Percentiles rank a stretch among this genome's conserved stretches.
Conservation (phyloP, 2,888 invertebrate species). For the Acleris sparsana region DNA sequence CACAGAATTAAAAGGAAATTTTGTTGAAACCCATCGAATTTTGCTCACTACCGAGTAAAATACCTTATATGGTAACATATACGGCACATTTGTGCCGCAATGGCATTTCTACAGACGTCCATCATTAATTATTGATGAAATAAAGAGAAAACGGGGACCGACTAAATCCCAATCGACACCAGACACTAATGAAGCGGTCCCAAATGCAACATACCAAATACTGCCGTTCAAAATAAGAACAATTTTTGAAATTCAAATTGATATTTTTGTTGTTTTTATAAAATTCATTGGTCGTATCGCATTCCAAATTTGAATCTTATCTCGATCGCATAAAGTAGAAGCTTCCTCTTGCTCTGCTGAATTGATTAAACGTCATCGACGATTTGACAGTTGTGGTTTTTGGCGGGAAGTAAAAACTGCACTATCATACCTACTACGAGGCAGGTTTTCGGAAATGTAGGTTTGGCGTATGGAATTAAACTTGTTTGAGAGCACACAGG, state of each 20-base stretch:
- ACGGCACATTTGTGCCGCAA: constrained; percentile 46
- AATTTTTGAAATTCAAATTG: constrained; percentile 53
- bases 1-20: constrained; percentile 25
- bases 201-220: constrained; percentile 56
- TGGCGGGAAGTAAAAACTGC: constrained; percentile 25
- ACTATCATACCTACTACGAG: constrained; percentile 25
- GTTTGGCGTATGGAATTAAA: constrained; percentile 19
- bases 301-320: constrained; percentile 18
- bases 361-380: constrained; percentile 34
- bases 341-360: neutral
- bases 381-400: constrained; percentile 33
- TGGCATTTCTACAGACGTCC: constrained; percentile 40
- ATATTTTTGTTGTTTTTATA: constrained; percentile 31
- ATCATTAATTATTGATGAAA: constrained; percentile 69
- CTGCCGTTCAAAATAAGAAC: constrained; percentile 44
- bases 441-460: constrained; percentile 28
- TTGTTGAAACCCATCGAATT: constrained; percentile 30
- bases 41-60: constrained; percentile 31
- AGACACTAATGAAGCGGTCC: constrained; percentile 62
- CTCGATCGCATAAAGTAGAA: constrained; percentile 2
- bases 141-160: constrained; percentile 51
- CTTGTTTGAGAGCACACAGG: neutral
- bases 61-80: constrained; percentile 40
- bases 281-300: constrained; percentile 9
- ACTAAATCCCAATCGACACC: constrained; percentile 63